These are phyloP conservation scores for Poicephalus gulielmi DNA, from an alignment of 2,113 vertebrate species.

Conservation along the genomic window DNA sequence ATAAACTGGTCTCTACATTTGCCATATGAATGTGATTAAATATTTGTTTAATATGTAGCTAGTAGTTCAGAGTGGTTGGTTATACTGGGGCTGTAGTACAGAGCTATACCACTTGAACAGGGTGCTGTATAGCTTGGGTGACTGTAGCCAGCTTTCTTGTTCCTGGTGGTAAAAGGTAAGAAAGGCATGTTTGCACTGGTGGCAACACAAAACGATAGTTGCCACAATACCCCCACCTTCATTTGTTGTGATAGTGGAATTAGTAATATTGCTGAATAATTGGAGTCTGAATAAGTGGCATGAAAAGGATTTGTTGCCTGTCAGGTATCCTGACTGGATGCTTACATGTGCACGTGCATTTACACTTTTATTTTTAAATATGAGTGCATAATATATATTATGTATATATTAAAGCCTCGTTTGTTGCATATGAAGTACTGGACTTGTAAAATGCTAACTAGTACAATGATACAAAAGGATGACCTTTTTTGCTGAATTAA, in stretches of 20 bases:
- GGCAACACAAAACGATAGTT: background rate
- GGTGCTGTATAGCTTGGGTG: background rate
- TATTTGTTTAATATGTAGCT: background rate
- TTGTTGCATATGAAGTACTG: background rate
- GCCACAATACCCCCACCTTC: fast-evolving
- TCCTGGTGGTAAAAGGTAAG: background rate
- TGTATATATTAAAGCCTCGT: background rate
- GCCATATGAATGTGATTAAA: background rate
- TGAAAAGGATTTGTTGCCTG: background rate
- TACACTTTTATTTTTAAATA: background rate
- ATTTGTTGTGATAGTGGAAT: background rate
- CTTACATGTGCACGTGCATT: background rate
- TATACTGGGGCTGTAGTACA: background rate
- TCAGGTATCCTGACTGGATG: background rate
- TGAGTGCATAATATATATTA: background rate
- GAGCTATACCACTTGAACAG: background rate
- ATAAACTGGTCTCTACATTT: background rate
- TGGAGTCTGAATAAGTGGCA: background rate
- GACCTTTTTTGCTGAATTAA: background rate
- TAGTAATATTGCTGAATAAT: background rate
- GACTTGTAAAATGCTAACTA: too few relatives aligned
- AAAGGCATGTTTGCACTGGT: fast-evolving
- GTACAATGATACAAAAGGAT: background rate
- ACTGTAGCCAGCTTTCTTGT: background rate
- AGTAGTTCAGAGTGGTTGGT: background rate